These are phyloP conservation scores for Bothrops jararaca DNA, from an alignment of 2,113 vertebrate species.

Conservation along the genomic window DNA sequence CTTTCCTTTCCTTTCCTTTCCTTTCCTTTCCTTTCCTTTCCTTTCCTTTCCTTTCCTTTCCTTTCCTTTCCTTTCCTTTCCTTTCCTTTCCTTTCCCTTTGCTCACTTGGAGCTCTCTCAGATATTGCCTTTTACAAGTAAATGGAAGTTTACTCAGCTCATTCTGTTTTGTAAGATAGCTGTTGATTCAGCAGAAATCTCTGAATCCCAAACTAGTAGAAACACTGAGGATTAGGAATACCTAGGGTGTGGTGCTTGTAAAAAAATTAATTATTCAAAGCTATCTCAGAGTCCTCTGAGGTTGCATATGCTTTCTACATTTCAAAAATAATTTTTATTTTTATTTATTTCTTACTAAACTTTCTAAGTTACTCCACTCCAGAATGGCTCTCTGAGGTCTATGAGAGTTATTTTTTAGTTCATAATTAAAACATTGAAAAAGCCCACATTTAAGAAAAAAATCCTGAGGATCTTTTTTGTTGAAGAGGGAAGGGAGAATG, in stretches of 20 bases:
- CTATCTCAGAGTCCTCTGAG: neutral
- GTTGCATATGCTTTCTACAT: neutral
- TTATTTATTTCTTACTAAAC: neutral
- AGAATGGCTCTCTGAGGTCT: neutral
- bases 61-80: neutral
- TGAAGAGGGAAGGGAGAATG: neutral
- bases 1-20: neutral
- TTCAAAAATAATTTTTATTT: neutral
- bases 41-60: no score
- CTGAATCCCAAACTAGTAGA: neutral
- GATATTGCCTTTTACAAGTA: neutral
- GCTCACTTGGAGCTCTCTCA: neutral
- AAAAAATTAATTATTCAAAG: neutral
- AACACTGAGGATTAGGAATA: neutral
- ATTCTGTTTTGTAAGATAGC: neutral
- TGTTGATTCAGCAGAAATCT: neutral
- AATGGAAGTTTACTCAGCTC: neutral
- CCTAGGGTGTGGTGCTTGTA: neutral
- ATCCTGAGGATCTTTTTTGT: neutral
- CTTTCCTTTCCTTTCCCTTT: neutral
- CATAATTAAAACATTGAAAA: neutral
- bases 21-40: no score
- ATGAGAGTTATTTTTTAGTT: neutral
- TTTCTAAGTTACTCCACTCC: neutral
- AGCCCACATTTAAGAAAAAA: neutral